Base-by-base conservation (phyloP, 1,140 invertebrate species). In the Megalonaias nervosa region DNA sequence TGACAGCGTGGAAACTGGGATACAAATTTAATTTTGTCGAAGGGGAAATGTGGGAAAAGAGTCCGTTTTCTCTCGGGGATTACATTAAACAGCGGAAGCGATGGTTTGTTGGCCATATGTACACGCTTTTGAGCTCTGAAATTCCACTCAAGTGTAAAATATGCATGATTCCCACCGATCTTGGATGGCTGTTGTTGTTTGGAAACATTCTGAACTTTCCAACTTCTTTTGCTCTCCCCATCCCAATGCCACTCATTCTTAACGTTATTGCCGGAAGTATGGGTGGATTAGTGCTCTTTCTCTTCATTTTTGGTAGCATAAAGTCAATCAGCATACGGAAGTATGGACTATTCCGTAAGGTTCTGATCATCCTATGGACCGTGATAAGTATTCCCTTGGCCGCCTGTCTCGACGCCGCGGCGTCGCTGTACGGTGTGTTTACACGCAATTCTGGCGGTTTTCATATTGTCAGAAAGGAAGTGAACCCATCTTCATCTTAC, bases 21-120 rank as follows among this genome's bases (percentile, higher is more conserved):
- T 96, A 94, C 86, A 83, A 66, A 26, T 86, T 86, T 74, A 85
- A 81, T 38, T 88, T 81, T 68, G 84, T 86, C 19, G 87, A 87
- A 19, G 85, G 97, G 48, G 97, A 98, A 91, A 98, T 98, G 97
- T 97, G 96, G 94, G 97, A 98, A 89, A 98, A 99, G 88, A 97
- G 96, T 19, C 97, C 97, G 15, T 99, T 99, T 87, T 97, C 96
- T 1, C 90, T 99, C 3, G 95, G 95, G 93, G 98, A 99, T 90
- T 98, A 98, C 87, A 93, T 99, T 62, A 97, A 98, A 89, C 98
- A 99, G 89, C 92, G 98, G 70, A 98, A 98, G 89, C 93, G 98
- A 60, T 99, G 98, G 98, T 93, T 99, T 79, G 66, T 75, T 38
- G 75, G 75, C 57, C 75, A 77, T 19, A 70, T 77, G 75, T 77